These are phyloP conservation scores for Uloborus diversus DNA, from an alignment of 1,140 invertebrate species.

Conservation along the genomic window DNA sequence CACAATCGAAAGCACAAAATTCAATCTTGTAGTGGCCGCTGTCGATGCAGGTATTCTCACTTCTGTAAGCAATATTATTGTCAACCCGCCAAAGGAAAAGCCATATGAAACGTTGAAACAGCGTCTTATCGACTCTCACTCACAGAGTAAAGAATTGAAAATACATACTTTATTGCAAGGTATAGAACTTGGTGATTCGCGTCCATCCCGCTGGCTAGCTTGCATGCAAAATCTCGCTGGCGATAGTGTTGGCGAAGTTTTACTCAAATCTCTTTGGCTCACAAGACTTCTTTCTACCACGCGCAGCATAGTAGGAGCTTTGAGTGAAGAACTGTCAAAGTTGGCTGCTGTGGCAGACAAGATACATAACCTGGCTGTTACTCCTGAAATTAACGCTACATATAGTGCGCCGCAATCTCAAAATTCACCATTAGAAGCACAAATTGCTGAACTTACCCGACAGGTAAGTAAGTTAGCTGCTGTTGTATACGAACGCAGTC, in stretches of 20 bases:
- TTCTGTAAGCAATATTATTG: background rate
- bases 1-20: background rate
- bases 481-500: background rate
- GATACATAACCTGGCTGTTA: background rate
- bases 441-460: background rate
- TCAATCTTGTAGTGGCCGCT: background rate
- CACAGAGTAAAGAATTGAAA: background rate
- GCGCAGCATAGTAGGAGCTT: background rate
- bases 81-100: background rate
- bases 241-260: conserved; percentile 53
- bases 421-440: background rate
- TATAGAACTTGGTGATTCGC: background rate
- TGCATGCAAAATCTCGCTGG: background rate
- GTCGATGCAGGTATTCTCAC: background rate
- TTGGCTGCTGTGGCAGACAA: background rate
- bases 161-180: background rate
- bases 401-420: background rate
- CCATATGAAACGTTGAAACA: background rate
- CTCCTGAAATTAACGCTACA: background rate
- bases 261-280: conserved; percentile 6
- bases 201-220: background rate
- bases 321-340: background rate
- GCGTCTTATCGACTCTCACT: background rate
- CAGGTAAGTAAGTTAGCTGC: background rate
- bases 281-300: background rate